These are phyloP conservation scores for Escarpia spicata DNA, from an alignment of 2,888 invertebrate species.

Conservation along the genomic window DNA sequence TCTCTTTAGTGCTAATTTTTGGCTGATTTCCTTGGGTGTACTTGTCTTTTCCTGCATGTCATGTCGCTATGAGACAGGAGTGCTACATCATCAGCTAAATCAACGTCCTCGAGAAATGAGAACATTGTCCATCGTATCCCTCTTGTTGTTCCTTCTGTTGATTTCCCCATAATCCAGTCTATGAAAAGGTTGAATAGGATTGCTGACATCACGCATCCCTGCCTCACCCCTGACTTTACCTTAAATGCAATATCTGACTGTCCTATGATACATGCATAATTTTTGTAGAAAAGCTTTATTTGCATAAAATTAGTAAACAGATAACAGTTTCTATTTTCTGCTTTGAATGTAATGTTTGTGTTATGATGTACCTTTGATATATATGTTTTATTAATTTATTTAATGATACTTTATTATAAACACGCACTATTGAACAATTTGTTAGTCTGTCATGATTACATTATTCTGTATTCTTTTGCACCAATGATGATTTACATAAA, in stretches of 20 bases:
- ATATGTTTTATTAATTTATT: too few species aligned
- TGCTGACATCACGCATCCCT: too few species aligned
- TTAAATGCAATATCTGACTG: not conserved
- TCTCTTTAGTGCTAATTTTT: not conserved
- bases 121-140: not conserved
- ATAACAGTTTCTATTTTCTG: too few species aligned
- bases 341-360: too few species aligned
- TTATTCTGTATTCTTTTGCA: too few species aligned
- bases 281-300: not conserved
- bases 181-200: not conserved
- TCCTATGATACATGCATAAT: not conserved
- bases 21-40: not conserved
- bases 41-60: not conserved
- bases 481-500: too few species aligned
- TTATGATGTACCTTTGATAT: too few species aligned
- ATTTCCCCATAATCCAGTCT: not conserved
- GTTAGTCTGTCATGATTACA: too few species aligned
- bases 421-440: too few species aligned
- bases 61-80: not conserved
- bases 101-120: not conserved
- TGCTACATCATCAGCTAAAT: not conserved
- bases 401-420: too few species aligned
- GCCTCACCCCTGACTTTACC: not conserved
- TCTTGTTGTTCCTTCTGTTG: not conserved
- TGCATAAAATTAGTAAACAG: too few species aligned